Conservation (phyloP, 2,113 vertebrate genomes). For the Pandion haliaetus region DNA sequence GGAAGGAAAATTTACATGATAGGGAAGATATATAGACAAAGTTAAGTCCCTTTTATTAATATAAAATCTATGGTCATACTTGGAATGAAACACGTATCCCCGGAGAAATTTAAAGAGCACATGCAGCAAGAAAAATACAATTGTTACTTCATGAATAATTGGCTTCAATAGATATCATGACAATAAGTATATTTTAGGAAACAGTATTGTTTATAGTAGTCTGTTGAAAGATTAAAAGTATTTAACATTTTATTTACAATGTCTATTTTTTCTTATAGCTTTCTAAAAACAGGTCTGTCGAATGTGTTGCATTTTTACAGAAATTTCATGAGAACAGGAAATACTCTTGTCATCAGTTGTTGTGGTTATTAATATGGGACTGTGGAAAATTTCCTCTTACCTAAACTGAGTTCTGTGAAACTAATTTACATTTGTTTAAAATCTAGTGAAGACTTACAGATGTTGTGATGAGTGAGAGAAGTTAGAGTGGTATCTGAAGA, state of each 20-base stretch:
- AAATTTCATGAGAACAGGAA: background rate
- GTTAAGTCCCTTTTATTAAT: slow-evolving; percentile 36
- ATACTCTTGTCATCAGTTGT: background rate
- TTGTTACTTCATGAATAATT: slow-evolving; percentile 44
- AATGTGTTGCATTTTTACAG: background rate
- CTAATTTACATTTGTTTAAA: background rate
- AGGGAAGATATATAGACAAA: slow-evolving; percentile 1
- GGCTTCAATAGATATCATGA: background rate
- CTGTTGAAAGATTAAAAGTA: slow-evolving; percentile 37
- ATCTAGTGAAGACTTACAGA: background rate
- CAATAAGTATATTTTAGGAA: slow-evolving; percentile 47
- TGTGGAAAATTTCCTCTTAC: background rate
- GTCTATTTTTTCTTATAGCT: background rate
- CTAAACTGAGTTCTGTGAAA: background rate
- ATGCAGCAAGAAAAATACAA: slow-evolving; percentile 36
- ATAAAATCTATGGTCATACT: slow-evolving; percentile 41
- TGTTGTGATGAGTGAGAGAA: background rate
- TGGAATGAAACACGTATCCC: slow-evolving; percentile 18
- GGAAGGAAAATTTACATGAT: background rate
- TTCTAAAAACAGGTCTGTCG: background rate
- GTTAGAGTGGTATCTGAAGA: background rate
- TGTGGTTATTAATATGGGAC: slow-evolving; percentile 14
- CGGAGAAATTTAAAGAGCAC: slow-evolving; percentile 34
- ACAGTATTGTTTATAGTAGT: background rate
- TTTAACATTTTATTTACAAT: slow-evolving; percentile 31